Evolutionary conservation across 2,113 vertebrate species (phyloP).

Genomic region (Mormoops blainvillei): DNA sequence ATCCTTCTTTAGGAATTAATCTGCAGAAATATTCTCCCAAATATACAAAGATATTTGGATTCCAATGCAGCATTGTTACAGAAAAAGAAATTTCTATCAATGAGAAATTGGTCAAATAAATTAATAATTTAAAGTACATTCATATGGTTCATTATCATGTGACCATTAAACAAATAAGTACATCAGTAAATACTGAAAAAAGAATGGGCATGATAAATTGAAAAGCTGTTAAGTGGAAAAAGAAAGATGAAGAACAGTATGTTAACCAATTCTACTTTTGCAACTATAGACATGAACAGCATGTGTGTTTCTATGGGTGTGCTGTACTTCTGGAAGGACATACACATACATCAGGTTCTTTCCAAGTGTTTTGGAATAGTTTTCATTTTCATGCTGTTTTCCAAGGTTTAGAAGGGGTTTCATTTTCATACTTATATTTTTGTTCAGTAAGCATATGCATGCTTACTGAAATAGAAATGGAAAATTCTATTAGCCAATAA

Average conservation of each 20-base stretch:
- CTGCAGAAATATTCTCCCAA: background rate
- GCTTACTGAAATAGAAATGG: background rate
- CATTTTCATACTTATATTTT: background rate
- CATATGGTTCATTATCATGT: background rate
- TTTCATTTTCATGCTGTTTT: background rate
- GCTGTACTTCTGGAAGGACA: background rate
- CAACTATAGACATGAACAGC: background rate
- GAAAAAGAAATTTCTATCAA: background rate
- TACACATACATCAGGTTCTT: background rate
- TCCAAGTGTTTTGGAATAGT: background rate
- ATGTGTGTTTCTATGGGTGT: background rate
- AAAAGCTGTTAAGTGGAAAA: background rate
- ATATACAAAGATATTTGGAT: background rate
- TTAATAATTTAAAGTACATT: background rate
- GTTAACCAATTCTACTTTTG: background rate
- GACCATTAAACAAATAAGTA: background rate
- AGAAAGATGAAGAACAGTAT: background rate
- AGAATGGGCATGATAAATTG: background rate
- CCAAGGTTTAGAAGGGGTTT: background rate
- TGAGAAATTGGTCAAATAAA: background rate
- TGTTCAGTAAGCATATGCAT: background rate
- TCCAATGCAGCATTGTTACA: background rate
- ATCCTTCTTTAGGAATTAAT: background rate
- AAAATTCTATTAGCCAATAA: background rate
- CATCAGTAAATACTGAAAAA: background rate